These are phyloP conservation scores for Ichneumon xanthorius DNA, from an alignment of 2,888 invertebrate species.

Conservation along the genomic window DNA sequence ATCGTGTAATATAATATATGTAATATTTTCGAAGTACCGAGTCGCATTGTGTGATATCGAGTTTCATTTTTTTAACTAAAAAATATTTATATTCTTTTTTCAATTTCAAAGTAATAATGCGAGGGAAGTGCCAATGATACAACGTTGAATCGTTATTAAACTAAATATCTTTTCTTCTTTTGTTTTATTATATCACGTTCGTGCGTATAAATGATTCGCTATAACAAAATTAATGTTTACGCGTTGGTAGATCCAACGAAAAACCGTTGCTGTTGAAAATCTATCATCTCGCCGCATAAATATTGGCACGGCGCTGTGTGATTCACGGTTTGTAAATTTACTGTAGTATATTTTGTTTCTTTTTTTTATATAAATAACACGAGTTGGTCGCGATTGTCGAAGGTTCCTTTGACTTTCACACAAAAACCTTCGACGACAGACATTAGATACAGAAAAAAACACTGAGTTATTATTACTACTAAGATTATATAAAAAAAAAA, in stretches of 20 bases:
- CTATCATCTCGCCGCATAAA: neutral
- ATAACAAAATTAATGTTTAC: constrained; percentile 62
- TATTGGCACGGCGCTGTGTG: neutral
- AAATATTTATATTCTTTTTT: neutral
- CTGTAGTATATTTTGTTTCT: constrained; percentile 11
- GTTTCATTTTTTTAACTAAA: neutral
- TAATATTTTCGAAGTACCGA: constrained; percentile 17
- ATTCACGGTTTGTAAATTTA: neutral
- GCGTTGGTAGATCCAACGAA: constrained; percentile 45
- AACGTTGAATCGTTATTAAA: constrained; percentile 50
- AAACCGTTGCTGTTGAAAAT: constrained; percentile 34
- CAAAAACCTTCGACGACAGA: constrained; percentile 35
- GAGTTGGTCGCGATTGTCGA: constrained; percentile 51
- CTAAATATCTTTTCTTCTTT: constrained; percentile 58
- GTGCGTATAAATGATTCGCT: constrained; percentile 77
- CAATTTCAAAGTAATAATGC: neutral
- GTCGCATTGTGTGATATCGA: neutral
- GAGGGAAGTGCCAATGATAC: constrained; percentile 27
- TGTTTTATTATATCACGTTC: constrained; percentile 77
- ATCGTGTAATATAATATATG: constrained; percentile 43
- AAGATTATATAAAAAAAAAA: constrained; percentile 5
- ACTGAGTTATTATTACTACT: constrained; percentile 20
- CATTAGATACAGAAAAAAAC: constrained; percentile 42
- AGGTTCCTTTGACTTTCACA: constrained; percentile 33
- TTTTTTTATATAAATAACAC: constrained; percentile 44